phyloP scores from a whole-genome alignment of 2,113 vertebrate species.

The Ptilorrhoa leucosticta region DNA sequence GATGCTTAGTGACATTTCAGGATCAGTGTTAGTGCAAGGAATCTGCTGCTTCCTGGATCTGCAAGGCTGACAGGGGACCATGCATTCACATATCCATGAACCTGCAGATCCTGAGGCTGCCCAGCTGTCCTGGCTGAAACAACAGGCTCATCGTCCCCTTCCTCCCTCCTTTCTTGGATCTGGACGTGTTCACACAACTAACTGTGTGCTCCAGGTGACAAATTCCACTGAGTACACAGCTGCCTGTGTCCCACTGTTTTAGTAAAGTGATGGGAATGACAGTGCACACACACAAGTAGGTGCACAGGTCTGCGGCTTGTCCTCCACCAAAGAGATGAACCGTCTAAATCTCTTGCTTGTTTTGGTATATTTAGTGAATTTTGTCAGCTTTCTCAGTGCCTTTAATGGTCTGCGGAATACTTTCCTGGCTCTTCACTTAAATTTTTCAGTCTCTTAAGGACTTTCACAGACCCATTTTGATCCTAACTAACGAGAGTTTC shows the following conservation, averaged over 20 bases:
- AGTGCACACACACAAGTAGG: neutral
- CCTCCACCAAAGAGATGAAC: neutral
- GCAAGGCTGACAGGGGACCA: neutral
- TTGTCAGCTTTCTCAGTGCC: neutral
- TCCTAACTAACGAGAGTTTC: neutral
- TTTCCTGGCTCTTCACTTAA: neutral
- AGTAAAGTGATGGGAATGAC: neutral
- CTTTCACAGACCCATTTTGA: neutral
- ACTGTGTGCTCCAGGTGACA: neutral
- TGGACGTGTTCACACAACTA: neutral
- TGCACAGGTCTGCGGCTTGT: neutral
- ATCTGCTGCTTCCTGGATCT: neutral
- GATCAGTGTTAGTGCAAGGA: neutral
- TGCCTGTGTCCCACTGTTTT: neutral
- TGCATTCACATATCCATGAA: neutral
- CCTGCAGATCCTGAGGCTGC: neutral
- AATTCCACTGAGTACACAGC: neutral
- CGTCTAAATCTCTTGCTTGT: neutral
- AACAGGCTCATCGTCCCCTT: neutral
- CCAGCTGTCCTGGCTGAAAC: neutral
- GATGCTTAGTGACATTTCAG: neutral
- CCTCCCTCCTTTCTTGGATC: neutral
- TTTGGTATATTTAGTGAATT: neutral
- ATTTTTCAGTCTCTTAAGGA: neutral
- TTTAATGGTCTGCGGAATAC: neutral